Evolutionary conservation across 2,113 vertebrate species (phyloP).

Genomic region (Aleadryas rufinucha): DNA sequence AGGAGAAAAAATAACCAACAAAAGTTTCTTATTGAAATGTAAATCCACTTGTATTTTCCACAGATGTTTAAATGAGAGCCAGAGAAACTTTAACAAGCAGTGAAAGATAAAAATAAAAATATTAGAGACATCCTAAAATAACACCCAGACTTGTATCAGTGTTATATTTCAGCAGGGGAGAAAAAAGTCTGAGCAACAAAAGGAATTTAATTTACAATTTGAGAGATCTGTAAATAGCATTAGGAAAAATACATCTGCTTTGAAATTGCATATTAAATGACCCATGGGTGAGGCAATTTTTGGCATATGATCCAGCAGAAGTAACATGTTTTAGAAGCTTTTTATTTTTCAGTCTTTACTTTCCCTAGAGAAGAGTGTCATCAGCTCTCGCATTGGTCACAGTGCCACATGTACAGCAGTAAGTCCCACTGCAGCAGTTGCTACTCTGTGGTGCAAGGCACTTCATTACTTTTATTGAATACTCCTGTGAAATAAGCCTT

Average conservation of each 20-base stretch:
- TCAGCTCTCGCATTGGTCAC: not conserved
- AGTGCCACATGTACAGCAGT: accelerated
- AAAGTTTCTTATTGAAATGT: not conserved
- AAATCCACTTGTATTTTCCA: slow-evolving; percentile 19
- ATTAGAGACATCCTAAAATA: slow-evolving; percentile 25
- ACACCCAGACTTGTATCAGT: not conserved
- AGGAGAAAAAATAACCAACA: not conserved
- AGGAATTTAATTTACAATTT: not conserved
- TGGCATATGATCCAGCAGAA: not conserved
- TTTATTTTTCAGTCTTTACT: not conserved
- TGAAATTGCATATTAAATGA: not conserved
- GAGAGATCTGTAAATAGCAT: not conserved
- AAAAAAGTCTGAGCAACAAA: not conserved
- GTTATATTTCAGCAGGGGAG: not conserved
- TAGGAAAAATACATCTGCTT: not conserved
- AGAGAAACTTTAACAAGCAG: not conserved
- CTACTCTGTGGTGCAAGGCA: not conserved
- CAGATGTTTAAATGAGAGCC: not conserved
- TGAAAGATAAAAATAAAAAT: slow-evolving; percentile 23
- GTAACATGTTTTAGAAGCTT: not conserved
- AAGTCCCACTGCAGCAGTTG: not conserved
- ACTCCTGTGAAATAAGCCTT: not conserved
- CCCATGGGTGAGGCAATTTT: not conserved
- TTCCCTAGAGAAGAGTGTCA: not conserved
- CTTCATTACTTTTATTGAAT: not conserved